These are phyloP conservation scores for Pyrrhia umbra DNA, from an alignment of 2,888 invertebrate genomes.

Conservation along the genomic window DNA sequence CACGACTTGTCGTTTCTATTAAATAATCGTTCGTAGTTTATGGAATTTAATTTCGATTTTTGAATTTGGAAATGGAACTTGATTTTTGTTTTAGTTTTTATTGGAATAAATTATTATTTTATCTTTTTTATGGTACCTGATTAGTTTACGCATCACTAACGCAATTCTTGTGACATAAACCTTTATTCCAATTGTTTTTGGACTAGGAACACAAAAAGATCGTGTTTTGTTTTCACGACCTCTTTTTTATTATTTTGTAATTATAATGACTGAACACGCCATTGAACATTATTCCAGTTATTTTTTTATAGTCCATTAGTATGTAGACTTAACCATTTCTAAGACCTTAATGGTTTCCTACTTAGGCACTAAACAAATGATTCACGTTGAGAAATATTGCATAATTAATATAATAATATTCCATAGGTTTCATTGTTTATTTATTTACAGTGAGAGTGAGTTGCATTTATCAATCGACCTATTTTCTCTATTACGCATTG, in stretches of 20 bases:
- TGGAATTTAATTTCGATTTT: conserved; percentile 8
- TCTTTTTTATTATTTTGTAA: no score
- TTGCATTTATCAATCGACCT: conserved; percentile 30
- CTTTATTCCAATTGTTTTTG: no score
- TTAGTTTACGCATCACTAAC: no score
- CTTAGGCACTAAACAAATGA: background rate
- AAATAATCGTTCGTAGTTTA: conserved; percentile 31
- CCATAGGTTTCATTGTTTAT: conserved; percentile 10
- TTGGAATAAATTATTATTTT: no score
- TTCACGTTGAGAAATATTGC: conserved; percentile 7
- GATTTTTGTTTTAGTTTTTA: background rate
- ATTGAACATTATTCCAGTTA: no score
- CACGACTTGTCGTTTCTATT: conserved; percentile 41
- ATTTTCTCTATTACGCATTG: conserved; percentile 15
- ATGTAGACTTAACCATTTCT: background rate
- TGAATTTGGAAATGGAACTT: conserved; percentile 19
- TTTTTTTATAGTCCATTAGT: no score
- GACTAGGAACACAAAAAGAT: no score
- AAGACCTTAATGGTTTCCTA: no score
- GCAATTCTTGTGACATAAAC: no score
- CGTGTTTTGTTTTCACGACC: no score
- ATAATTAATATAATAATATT: conserved; percentile 31
- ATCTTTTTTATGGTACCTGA: no score
- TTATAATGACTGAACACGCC: no score
- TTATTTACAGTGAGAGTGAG: background rate